These are phyloP conservation scores for Lathamus discolor DNA, from an alignment of 2,113 vertebrate genomes.

Conservation along the genomic window DNA sequence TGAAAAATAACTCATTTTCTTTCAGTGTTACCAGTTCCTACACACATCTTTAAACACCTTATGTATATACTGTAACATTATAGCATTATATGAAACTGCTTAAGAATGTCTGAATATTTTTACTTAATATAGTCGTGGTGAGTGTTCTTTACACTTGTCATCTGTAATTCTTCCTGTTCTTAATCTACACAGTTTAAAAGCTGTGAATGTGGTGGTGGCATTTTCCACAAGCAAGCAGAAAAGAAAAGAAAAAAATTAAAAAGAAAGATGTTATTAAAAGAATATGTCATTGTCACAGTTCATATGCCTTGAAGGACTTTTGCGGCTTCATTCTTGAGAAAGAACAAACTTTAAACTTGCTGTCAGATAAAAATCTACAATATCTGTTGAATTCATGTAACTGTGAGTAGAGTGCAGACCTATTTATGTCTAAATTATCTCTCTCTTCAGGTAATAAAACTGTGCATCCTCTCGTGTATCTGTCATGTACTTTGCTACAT, in stretches of 20 bases:
- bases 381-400: background rate
- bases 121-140: background rate
- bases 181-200: conserved; percentile 33
- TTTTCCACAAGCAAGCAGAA: conserved; percentile 26
- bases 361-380: background rate
- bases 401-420: background rate
- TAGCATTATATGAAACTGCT: conserved; percentile 1
- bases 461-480: background rate
- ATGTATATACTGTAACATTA: background rate
- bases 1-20: background rate
- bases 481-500: background rate
- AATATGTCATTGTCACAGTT: conserved; percentile 16
- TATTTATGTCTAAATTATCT: background rate
- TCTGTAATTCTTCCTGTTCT: conserved; percentile 28
- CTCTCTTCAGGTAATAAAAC: background rate
- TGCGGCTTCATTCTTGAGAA: background rate
- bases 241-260: background rate
- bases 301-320: background rate
- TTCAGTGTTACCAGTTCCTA: background rate
- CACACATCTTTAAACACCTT: background rate
- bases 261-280: conserved; percentile 2
- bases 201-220: conserved; percentile 16
- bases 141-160: conserved; percentile 43
- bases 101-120: conserved; percentile 8
- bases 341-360: background rate